Evolutionary conservation across 2,888 invertebrate species (phyloP), one percentile per base, ranked within the genome.

Genomic region (Clitarchus hookeri): DNA sequence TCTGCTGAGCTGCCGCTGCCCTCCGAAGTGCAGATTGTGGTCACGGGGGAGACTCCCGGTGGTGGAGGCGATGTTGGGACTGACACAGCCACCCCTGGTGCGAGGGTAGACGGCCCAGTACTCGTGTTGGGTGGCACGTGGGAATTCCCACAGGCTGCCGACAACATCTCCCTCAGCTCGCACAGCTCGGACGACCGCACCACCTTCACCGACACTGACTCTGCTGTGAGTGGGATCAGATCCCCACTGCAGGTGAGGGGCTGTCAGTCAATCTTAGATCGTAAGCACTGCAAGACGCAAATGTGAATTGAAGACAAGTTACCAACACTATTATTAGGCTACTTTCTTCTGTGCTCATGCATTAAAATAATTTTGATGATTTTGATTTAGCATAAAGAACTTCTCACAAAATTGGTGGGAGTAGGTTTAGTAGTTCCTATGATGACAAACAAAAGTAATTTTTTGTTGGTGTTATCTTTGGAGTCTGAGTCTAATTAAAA

Each of bases 181-280:
- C 89, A 89, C 44, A 91, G 91, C 88, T 91, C 91, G 44, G 92
- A 92, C 86, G 92, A 91, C 83, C 91, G 91, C 27, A 90, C 89
- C 27, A 91, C 91, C 8, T 89, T 91, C 85, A 92, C 92, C 86
- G 92, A 92, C 87, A 91, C 92, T n/a, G 92, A 92, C 89, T 92
- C 92, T 16, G 84, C 54, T 19, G 36, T 84, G 13, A 86, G 86
- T 88, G 90, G 90, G 85, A 88, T 90, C 85, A 90, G 90, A 88
- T 88, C 89, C n/a, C 90, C 90, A 54, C 84, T 87, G 0, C 88
- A 88, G 84, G 87, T 78, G 65, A 65, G 23, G 6, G 23, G 36
- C 36, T 4, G 4, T 36, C 36, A 3, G 36, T 36, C 36, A 36
- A 36, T 36, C 36, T 36, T 36, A 36, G 36, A 36, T 36, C 36